Percentiles rank a stretch among this genome's conserved stretches.
phyloP scores from a whole-genome alignment of 2,113 vertebrate species.

The Cisticola juncidis region DNA sequence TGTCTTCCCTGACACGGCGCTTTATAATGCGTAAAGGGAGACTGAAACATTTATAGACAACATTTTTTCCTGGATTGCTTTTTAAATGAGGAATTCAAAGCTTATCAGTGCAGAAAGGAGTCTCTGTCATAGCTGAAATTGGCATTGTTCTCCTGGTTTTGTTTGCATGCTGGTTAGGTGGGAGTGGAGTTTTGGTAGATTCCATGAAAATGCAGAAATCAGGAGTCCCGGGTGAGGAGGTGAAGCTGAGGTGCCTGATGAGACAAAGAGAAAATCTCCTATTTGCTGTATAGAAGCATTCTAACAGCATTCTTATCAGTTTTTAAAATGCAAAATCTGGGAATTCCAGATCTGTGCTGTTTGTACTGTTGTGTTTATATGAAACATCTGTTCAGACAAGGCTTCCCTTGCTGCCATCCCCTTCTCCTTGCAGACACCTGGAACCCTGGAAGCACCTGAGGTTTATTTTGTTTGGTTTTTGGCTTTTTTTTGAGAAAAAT shows the following conservation, averaged over 20 bases:
- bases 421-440: not conserved
- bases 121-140: not conserved
- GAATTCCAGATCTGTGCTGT: not conserved
- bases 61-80: not conserved
- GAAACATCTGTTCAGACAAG: not conserved
- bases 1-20: not conserved
- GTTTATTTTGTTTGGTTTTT: not conserved
- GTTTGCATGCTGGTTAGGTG: not conserved
- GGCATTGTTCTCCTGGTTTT: not conserved
- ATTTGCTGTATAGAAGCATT: not conserved
- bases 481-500: not conserved
- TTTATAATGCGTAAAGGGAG: not conserved
- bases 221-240: not conserved
- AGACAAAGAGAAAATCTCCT: not conserved
- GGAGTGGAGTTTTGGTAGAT: not conserved
- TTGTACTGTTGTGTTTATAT: not conserved
- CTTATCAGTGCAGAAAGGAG: not conserved
- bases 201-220: not conserved
- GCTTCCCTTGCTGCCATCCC: not conserved
- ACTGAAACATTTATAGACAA: not conserved
- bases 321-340: not conserved
- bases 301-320: not conserved
- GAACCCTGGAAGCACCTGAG: not conserved
- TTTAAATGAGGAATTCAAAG: conserved; percentile 22
- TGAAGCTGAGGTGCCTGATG: not conserved